Conservation (phyloP, 2,888 invertebrate species). For the Serrognathus titanus region DNA sequence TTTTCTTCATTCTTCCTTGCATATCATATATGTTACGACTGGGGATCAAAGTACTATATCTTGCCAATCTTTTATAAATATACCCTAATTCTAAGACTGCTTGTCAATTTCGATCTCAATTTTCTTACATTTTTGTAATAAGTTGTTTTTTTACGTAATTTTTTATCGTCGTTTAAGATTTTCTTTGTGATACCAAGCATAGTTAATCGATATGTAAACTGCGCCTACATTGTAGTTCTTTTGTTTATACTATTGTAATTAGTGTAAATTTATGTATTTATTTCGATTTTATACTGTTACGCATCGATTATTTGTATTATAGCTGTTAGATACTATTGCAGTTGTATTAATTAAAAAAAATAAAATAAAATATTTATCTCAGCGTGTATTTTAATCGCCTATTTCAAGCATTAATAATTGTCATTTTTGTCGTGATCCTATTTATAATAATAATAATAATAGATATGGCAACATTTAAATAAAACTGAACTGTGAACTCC, state of each 20-base stretch:
- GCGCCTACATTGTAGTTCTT: conserved; percentile 29
- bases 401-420: neutral
- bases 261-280: conserved; percentile 45
- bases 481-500: conserved; percentile 36
- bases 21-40: conserved; percentile 29
- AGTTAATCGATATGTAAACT: conserved; percentile 16
- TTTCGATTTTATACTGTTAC: conserved; percentile 41
- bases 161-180: conserved; percentile 15
- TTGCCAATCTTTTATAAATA: conserved; percentile 37
- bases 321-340: conserved; percentile 48
- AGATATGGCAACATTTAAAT: conserved; percentile 30
- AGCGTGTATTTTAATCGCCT: conserved; percentile 1
- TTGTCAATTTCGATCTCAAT: conserved; percentile 44
- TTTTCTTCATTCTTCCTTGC: conserved; percentile 26
- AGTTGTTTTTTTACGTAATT: neutral
- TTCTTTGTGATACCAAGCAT: conserved; percentile 27
- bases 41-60: conserved; percentile 44
- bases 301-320: conserved; percentile 45
- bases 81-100: conserved; percentile 42
- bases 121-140: conserved; percentile 13
- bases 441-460: conserved; percentile 9
- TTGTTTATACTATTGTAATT: conserved; percentile 32
- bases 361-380: conserved; percentile 33
- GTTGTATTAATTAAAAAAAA: conserved; percentile 42
- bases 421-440: neutral